phyloP scores from a whole-genome alignment of 2,888 invertebrate genomes.

The Idaea dimidiata region DNA sequence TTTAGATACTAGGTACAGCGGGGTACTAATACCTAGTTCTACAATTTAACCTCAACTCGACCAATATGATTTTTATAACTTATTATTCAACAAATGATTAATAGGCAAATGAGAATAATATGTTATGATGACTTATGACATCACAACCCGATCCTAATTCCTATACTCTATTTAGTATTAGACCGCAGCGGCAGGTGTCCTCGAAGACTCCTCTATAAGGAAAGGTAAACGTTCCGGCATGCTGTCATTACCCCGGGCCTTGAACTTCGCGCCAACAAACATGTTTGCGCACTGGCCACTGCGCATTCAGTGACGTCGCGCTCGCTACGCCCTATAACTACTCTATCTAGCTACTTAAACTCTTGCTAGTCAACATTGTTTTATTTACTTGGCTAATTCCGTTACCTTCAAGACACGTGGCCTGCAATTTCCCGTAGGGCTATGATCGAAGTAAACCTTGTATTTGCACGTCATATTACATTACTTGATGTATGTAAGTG shows the following conservation, averaged over 20 bases:
- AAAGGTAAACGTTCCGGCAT: conserved; percentile 51
- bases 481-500: neutral
- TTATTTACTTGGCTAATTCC: conserved; percentile 51
- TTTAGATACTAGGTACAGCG: no score
- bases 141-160: no score
- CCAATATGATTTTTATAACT: no score
- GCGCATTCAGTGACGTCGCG: conserved; percentile 67
- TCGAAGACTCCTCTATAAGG: conserved; percentile 33
- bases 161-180: neutral
- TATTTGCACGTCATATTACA: neutral
- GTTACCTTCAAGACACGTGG: conserved; percentile 49
- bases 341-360: conserved; percentile 4
- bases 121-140: no score
- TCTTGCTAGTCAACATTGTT: conserved; percentile 34
- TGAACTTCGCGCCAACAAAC: conserved; percentile 77
- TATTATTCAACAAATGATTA: no score
- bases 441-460: neutral
- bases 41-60: no score
- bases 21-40: no score
- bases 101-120: no score
- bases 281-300: conserved; percentile 72
- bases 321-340: conserved; percentile 43
- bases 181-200: neutral
- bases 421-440: conserved; percentile 13
- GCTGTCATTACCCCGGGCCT: conserved; percentile 62